These are phyloP conservation scores for Allolobophora icterica DNA, from an alignment of 2,888 invertebrate species.

Conservation along the genomic window DNA sequence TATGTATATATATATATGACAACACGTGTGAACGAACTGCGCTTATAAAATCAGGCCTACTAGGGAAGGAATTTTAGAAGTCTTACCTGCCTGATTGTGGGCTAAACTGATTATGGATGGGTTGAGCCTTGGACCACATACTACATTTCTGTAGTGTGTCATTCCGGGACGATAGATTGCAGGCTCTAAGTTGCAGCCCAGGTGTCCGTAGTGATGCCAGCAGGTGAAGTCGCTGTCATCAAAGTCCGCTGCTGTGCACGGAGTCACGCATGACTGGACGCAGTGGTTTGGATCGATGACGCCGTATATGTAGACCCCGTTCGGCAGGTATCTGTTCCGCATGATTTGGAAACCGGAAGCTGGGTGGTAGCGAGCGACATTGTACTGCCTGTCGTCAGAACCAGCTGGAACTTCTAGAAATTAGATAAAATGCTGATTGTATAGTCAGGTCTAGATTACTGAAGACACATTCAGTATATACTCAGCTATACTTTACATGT, in stretches of 20 bases:
- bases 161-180: not conserved
- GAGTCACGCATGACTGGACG: slow-evolving; percentile 32
- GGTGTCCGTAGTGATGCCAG: slow-evolving; percentile 41
- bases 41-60: not conserved
- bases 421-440: not conserved
- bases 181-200: slow-evolving; percentile 23
- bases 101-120: not conserved
- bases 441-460: not conserved
- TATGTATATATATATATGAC: too few relatives aligned
- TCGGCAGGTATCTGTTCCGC: not conserved
- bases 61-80: not conserved
- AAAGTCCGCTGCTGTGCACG: slow-evolving; percentile 43
- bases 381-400: not conserved
- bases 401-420: not conserved
- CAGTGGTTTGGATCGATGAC: slow-evolving; percentile 33
- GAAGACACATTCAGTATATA: too few relatives aligned
- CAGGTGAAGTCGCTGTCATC: slow-evolving; percentile 39
- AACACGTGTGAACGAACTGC: not conserved
- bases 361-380: not conserved
- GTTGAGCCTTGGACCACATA: slow-evolving; percentile 21
- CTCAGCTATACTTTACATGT: too few relatives aligned
- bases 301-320: slow-evolving; percentile 24
- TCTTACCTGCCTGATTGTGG: not conserved
- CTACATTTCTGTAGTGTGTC: slow-evolving; percentile 33
- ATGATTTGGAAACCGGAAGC: not conserved